Base-by-base conservation (phyloP, 2,113 vertebrate species). In the Neotoma lepida region DNA sequence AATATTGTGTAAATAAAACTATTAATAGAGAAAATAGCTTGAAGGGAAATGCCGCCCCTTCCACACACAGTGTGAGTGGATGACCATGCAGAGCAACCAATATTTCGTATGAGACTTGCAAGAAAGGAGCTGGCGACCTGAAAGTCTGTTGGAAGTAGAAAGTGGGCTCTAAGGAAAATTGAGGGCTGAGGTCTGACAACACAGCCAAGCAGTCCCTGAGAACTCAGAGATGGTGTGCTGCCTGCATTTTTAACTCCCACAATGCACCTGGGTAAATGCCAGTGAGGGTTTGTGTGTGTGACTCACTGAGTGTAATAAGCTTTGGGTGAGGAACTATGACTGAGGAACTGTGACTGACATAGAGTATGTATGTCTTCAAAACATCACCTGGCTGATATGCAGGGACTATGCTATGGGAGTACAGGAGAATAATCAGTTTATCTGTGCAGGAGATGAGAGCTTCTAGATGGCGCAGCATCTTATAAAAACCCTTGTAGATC, bases 1-100 rank as follows among this genome's bases (percentile, higher is more conserved):
- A 70, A 71, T 49, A 3, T 20, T 4, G 14, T n/a, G 1, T 33
- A 28, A 39, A 33, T 39, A 17, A 39, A 76, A 81, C 15, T 33
- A 51, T 28, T n/a, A 26, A 15, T 35, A 58, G 46, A 51, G 35
- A 64, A 35, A 80, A 64, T 0, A 1, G 8, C 10, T n/a, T n/a
- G n/a, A 15, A 10, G 14, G 9, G 46, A 44, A 44, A 66, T 41
- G 8, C 20, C 17, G 13, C n/a, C 51, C 28, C 8, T 8, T 26
- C 51, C 51, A 51, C 14, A 14, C 14, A 14, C 51, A 51, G 12
- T 13, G 20, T 8, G 0, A 17, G 41, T 15, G 9, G 26, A 15
- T 18, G n/a, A 6, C 39, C 26, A 26, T 1, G 8, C 0, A 22
- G 4, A 22, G n/a, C 6, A 1, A 28, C n/a, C 6, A 9, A 35